Evolutionary conservation across 2,888 invertebrate genomes (phyloP).

Genomic region (Gymnocheta viridis): DNA sequence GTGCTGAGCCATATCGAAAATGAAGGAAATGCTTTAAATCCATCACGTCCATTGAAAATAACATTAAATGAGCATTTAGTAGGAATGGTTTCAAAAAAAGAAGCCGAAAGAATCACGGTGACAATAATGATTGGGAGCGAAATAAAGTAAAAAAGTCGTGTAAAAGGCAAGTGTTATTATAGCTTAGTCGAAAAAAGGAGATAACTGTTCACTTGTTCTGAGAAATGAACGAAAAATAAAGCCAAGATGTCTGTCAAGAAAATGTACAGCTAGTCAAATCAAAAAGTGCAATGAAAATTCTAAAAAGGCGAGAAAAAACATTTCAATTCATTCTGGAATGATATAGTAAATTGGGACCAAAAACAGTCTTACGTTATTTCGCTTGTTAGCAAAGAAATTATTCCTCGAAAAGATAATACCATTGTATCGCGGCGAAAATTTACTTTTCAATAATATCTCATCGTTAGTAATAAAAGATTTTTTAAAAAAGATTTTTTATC

Average conservation of each 20-base stretch:
- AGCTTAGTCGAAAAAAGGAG: slow-evolving; percentile 5
- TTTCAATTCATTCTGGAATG: no score
- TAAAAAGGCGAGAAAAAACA: neutral
- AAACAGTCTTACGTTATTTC: no score
- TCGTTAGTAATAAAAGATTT: no score
- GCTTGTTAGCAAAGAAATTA: no score
- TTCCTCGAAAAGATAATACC: no score
- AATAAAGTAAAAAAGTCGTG: slow-evolving; percentile 10
- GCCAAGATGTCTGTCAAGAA: neutral
- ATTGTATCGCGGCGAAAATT: no score
- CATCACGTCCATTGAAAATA: neutral
- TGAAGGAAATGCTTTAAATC: neutral
- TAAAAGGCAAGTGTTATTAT: slow-evolving; percentile 4
- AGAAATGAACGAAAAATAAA: slow-evolving; percentile 12
- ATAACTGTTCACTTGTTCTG: no score
- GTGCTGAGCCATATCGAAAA: neutral
- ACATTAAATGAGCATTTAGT: slow-evolving; percentile 3
- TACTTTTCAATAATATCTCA: no score
- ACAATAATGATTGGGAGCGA: slow-evolving; percentile 9
- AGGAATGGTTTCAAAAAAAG: no score
- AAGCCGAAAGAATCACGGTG: neutral
- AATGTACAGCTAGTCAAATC: slow-evolving; percentile 8
- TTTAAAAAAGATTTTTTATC: no score
- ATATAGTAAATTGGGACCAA: no score
- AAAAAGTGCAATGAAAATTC: slow-evolving; percentile 8